A percentile compares a stretch with the other conserved stretches of the same genome.
phyloP scores from a whole-genome alignment of 92 coral and sea anemone genomes.

The Ricordea florida region DNA sequence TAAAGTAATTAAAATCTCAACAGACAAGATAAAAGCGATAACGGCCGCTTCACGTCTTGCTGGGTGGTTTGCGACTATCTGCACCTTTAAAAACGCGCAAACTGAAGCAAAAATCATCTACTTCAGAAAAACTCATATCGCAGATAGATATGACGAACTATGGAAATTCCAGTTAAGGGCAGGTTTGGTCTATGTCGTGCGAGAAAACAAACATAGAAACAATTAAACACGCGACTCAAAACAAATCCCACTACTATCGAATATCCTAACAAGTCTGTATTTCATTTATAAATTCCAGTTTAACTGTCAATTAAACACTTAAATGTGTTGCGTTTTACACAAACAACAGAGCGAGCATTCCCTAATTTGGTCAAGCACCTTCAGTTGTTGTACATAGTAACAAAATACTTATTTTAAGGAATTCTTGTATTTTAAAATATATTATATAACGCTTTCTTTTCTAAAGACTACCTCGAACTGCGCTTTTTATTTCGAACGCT shows the following conservation, averaged over 20 bases:
- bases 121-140: neutral
- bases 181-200: neutral
- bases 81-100: neutral
- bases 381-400: no score
- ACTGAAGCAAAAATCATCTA: neutral
- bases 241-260: constrained; percentile 8
- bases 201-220: constrained; percentile 3
- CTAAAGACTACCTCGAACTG: constrained; percentile 16
- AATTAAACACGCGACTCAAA: constrained; percentile 15
- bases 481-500: no score
- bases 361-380: no score
- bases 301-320: constrained; percentile 15
- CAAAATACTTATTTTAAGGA: neutral
- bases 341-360: no score
- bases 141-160: neutral
- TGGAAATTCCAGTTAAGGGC: no score
- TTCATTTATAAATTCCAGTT: constrained; percentile 21
- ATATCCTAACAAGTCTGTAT: constrained; percentile 18
- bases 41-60: neutral
- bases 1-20: constrained; percentile 11
- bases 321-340: neutral
- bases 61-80: constrained; percentile 41
- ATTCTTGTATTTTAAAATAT: constrained; percentile 33
- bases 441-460: constrained; percentile 21
- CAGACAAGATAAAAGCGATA: constrained; percentile 17